Conservation (phyloP, 2,113 vertebrate genomes). For the Rhea americana region DNA sequence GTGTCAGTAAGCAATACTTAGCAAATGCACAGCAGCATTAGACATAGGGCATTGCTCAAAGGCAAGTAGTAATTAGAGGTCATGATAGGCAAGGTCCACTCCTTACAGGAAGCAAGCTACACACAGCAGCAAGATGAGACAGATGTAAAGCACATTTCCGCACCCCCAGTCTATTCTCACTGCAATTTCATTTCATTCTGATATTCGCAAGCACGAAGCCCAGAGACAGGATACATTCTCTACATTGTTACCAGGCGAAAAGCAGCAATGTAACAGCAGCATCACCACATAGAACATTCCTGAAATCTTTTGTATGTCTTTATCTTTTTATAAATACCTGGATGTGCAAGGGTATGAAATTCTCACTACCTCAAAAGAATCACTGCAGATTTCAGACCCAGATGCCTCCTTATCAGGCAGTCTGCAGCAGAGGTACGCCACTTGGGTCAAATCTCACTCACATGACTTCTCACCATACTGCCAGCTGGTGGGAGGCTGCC, state of each 20-base stretch:
- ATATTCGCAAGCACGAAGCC: neutral
- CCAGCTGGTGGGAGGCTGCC: neutral
- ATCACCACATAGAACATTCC: neutral
- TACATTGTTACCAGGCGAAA: neutral
- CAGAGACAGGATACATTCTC: neutral
- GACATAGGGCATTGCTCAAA: neutral
- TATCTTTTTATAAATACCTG: neutral
- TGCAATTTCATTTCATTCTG: neutral
- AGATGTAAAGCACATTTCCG: neutral
- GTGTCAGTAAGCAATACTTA: neutral
- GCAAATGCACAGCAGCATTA: neutral
- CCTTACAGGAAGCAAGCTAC: neutral
- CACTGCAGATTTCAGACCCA: neutral
- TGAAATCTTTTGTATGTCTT: neutral
- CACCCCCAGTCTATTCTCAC: neutral
- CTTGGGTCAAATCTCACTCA: neutral
- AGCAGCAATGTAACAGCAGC: neutral
- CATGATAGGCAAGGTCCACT: neutral
- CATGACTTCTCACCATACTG: neutral
- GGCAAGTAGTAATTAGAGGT: neutral
- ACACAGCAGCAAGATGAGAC: neutral
- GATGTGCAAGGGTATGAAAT: rapidly evolving
- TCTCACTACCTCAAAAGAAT: neutral
- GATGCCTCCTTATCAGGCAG: rapidly evolving
- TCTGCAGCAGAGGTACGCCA: neutral